Evolutionary conservation across 37 sponge, comb jelly and placozoan species (phyloP).

Genomic region (Hexactinellida sp.): DNA sequence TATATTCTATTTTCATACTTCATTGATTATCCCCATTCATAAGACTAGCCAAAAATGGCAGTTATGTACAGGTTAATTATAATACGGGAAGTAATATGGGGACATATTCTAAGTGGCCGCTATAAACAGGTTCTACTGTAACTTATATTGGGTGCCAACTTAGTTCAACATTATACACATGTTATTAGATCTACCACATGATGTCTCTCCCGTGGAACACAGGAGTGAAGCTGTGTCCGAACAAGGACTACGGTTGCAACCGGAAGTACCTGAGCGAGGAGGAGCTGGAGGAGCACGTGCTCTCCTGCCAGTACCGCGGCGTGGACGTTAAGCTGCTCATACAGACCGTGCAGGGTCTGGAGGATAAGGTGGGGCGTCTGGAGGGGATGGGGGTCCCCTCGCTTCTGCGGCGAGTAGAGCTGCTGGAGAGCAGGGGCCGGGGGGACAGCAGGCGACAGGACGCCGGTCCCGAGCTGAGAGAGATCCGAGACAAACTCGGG

Average conservation of each 20-base stretch:
- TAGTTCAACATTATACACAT: too few species aligned
- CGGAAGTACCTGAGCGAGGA: neutral
- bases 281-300: neutral
- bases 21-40: too few species aligned
- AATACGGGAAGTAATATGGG: too few species aligned
- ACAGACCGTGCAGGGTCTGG: neutral
- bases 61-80: too few species aligned
- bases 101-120: too few species aligned
- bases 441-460: neutral
- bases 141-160: too few species aligned
- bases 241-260: neutral
- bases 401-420: neutral
- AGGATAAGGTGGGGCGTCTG: neutral
- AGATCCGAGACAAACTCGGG: neutral
- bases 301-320: neutral
- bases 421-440: neutral
- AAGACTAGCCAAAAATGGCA: too few species aligned
- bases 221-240: neutral
- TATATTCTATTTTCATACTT: too few species aligned
- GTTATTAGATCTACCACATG: too few species aligned
- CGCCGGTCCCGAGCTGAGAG: neutral
- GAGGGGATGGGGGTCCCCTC: neutral
- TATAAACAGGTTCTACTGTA: too few species aligned
- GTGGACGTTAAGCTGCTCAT: neutral
- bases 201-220: neutral